A percentile compares a stretch with the other conserved stretches of the same genome.
Evolutionary conservation across 2,113 vertebrate genomes (phyloP).

Genomic region (Atractosteus spatula): DNA sequence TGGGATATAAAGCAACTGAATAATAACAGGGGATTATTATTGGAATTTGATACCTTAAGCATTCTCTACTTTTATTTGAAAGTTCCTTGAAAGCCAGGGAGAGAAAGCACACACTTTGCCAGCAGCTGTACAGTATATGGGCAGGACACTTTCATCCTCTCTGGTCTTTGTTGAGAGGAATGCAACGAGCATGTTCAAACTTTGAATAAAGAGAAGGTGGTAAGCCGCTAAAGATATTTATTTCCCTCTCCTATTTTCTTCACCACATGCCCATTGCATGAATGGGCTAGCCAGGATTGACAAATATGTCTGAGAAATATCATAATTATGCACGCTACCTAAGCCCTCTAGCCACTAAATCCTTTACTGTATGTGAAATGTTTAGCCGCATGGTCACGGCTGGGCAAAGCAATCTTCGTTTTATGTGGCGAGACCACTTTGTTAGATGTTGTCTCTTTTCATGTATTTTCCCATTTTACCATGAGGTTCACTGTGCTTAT

Average conservation of each 20-base stretch:
- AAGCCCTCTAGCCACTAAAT: slow-evolving; percentile 11
- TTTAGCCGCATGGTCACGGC: too few relatives aligned
- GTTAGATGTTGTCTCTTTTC: too few relatives aligned
- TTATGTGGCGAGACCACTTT: too few relatives aligned
- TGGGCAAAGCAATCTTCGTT: too few relatives aligned
- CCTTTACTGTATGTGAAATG: not conserved
- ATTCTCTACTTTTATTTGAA: too few relatives aligned
- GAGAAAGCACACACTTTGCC: not conserved
- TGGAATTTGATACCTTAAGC: too few relatives aligned
- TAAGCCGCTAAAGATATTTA: slow-evolving; percentile 10
- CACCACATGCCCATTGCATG: not conserved
- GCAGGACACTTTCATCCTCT: not conserved
- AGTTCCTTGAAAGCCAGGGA: too few relatives aligned
- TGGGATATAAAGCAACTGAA: too few relatives aligned
- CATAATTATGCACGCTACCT: slow-evolving; percentile 5
- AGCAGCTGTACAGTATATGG: not conserved
- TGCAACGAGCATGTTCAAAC: slow-evolving; percentile 15
- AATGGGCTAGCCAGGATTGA: slow-evolving; percentile 13
- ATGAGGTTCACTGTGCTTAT: too few relatives aligned
- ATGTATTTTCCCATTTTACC: too few relatives aligned
- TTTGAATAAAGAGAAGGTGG: slow-evolving; percentile 7
- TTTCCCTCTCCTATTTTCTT: not conserved
- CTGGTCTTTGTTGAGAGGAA: not conserved
- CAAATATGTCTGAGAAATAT: slow-evolving; percentile 5
- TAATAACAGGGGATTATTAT: too few relatives aligned